These are phyloP conservation scores for Machimus rusticus DNA, from an alignment of 2,888 invertebrate species.

Conservation along the genomic window DNA sequence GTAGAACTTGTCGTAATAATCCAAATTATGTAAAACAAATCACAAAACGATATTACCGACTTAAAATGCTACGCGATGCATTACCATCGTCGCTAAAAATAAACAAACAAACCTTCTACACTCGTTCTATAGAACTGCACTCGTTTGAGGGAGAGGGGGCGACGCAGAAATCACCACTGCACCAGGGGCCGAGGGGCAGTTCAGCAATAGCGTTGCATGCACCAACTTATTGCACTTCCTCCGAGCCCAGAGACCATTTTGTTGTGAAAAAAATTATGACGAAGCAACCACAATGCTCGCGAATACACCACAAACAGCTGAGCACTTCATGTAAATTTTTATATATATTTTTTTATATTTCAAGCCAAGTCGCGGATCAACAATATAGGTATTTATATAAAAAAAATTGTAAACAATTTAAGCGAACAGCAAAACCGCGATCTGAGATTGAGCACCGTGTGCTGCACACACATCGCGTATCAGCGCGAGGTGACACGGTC, in stretches of 20 bases:
- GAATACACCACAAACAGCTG: neutral
- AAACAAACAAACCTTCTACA: neutral
- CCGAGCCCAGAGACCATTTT: neutral
- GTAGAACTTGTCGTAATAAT: slow-evolving; percentile 1
- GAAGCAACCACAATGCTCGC: neutral
- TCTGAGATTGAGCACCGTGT: neutral
- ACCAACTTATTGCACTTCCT: neutral
- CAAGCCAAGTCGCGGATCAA: neutral
- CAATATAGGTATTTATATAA: neutral
- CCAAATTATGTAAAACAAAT: slow-evolving; percentile 14
- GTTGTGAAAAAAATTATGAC: neutral
- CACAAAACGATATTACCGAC: neutral
- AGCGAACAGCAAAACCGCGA: neutral
- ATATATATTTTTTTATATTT: neutral
- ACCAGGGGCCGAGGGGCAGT: neutral
- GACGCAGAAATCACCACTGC: neutral
- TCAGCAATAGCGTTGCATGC: neutral
- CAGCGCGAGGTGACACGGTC: neutral
- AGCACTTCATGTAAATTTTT: neutral
- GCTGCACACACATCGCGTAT: neutral
- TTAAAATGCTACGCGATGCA: neutral
- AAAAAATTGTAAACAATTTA: neutral
- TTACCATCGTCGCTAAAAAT: neutral
- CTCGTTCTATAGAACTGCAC: neutral
- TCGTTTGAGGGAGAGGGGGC: neutral